phyloP scores from a whole-genome alignment of 2,797 vertebrate species.

The Scolopax bukidnonensis region DNA sequence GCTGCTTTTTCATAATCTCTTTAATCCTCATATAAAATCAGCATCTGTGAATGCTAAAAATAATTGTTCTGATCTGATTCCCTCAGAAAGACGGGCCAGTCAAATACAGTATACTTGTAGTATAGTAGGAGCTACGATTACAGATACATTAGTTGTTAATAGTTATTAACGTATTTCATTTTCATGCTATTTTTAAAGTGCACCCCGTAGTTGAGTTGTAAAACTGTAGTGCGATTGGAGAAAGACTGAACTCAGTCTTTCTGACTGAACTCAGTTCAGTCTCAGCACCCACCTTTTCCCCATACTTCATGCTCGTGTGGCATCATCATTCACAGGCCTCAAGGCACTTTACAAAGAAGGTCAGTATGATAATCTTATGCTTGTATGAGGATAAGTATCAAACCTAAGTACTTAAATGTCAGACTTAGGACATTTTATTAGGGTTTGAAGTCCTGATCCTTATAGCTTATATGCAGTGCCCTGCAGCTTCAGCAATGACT shows the following conservation, averaged over 20 bases:
- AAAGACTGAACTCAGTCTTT: neutral
- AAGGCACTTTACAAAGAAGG: neutral
- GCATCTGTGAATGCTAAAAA: slow-evolving; percentile 50
- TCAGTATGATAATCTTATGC: neutral
- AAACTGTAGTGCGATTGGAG: neutral
- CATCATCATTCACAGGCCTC: neutral
- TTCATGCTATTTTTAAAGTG: neutral
- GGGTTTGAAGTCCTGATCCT: neutral
- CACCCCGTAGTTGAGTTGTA: neutral
- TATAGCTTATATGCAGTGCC: neutral
- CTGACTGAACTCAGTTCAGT: neutral
- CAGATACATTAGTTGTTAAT: neutral
- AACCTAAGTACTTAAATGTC: neutral
- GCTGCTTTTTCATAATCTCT: slow-evolving; percentile 59
- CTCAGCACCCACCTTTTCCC: neutral
- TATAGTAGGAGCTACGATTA: neutral
- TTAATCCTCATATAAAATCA: slow-evolving; percentile 41
- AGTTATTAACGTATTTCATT: neutral
- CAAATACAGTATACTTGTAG: neutral
- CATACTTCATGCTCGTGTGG: neutral
- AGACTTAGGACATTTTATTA: neutral
- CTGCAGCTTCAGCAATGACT: neutral
- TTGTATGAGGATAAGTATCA: neutral
- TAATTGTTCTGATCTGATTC: slow-evolving; percentile 1
- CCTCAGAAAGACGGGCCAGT: neutral